A percentile compares a stretch with the other conserved stretches of the same genome.
These are phyloP conservation scores for Ricordea florida DNA, from an alignment of 92 coral and sea anemone species.

Conservation along the genomic window DNA sequence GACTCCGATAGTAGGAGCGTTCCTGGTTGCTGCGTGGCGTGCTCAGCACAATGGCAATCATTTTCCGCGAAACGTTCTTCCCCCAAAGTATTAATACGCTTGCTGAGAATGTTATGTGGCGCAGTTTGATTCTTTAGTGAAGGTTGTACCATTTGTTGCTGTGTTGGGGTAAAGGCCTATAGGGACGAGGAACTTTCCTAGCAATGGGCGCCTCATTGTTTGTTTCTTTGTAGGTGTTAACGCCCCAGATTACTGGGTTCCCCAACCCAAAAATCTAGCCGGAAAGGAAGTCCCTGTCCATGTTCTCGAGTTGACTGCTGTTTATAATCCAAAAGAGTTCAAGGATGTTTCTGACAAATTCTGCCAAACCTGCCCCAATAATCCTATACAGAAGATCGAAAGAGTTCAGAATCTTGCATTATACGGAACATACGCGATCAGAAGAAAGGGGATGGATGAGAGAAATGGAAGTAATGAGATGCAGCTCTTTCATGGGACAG, in stretches of 20 bases:
- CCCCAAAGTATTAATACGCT: too few species aligned
- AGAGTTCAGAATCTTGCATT: constrained; percentile 80
- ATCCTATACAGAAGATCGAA: constrained; percentile 53
- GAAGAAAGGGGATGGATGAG: constrained; percentile 74
- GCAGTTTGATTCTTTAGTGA: too few species aligned
- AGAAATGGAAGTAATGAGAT: constrained; percentile 70
- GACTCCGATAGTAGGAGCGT: background rate
- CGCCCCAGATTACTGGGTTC: constrained; percentile 71
- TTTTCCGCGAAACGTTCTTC: background rate
- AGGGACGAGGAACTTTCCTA: background rate
- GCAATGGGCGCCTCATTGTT: background rate
- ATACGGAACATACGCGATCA: constrained; percentile 50
- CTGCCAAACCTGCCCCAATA: constrained; percentile 1
- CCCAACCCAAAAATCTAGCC: constrained; percentile 60
- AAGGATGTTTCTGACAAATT: constrained; percentile 15
- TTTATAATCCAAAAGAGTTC: constrained; percentile 45
- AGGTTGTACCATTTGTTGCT: too few species aligned
- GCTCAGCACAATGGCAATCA: background rate
- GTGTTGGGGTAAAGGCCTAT: background rate
- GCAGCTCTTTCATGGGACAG: constrained; percentile 77
- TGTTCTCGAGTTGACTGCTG: constrained; percentile 51
- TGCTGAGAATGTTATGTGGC: too few species aligned
- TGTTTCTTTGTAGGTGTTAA: background rate
- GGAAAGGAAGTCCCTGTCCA: constrained; percentile 63
- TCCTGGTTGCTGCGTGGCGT: background rate